These are phyloP conservation scores for Cherax destructor DNA, from an alignment of 1,140 invertebrate genomes.

Conservation along the genomic window DNA sequence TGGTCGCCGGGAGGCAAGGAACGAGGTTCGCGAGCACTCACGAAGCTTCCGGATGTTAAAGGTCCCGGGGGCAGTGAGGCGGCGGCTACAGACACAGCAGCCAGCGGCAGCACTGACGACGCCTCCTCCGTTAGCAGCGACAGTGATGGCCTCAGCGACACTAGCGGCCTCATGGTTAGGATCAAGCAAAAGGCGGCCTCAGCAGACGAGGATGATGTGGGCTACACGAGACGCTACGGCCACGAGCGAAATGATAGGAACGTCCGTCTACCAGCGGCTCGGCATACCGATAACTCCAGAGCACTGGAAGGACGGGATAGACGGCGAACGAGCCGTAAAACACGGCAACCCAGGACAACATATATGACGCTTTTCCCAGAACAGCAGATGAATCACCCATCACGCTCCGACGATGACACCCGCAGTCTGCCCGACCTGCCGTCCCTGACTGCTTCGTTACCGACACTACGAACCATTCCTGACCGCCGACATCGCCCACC, in stretches of 20 bases:
- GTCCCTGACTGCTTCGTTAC: conserved; percentile 43
- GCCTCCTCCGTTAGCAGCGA: conserved; percentile 23
- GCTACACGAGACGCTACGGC: conserved; percentile 8
- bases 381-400: not conserved
- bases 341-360: conserved; percentile 11
- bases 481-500: not conserved
- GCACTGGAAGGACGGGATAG: not conserved
- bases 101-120: not conserved
- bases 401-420: conserved; percentile 17
- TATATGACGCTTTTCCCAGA: conserved; percentile 50
- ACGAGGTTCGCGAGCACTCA: not conserved
- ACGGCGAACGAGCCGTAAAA: not conserved
- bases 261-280: not conserved
- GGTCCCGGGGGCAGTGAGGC: conserved; percentile 2
- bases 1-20: not conserved
- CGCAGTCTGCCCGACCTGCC: conserved; percentile 57
- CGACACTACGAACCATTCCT: conserved; percentile 23
- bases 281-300: not conserved
- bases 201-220: conserved; percentile 27
- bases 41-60: not conserved
- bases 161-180: conserved; percentile 37
- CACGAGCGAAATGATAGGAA: not conserved
- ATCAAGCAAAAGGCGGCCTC: conserved; percentile 47
- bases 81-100: not conserved
- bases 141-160: conserved; percentile 32